Base-by-base conservation (phyloP, 2,113 vertebrate species). In the Saccopteryx bilineata region DNA sequence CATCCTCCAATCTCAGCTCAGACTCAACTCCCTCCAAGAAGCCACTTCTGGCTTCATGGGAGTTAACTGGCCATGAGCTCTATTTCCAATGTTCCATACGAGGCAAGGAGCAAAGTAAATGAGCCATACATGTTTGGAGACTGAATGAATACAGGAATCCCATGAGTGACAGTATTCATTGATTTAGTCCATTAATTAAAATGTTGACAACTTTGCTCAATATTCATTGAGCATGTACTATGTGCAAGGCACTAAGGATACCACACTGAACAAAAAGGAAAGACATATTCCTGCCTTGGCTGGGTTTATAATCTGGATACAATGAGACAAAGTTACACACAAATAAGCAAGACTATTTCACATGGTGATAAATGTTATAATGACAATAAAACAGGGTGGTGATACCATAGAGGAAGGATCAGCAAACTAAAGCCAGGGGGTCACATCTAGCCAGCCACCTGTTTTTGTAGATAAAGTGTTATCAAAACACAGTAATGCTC, bases 221-320 rank as follows among this genome's bases (percentile, higher is more conserved):
- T 33, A 24, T 48, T 21, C 23, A 17, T 0, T 0, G 39, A 65
- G 46, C 2, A 0, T 0, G 1, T 5, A 12, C 46, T 28, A 6
- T 1, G 2, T 31, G 48, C 39, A 1, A 60, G 31, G 63, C 1
- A 1, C 78, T 23, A 26, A 14, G 13, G 31, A 65, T 2, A 17
- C 18, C 12, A 39, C 39, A 26, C 13, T 5, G 1, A 28, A 75
- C 65, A 24, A 26, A 28, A 63, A 63, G 71, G n/a, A 58, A 50
- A 63, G 33, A 12, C 33, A 24, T 0, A 2, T 7, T 18, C 85
- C 85, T 50, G 65, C n/a, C 60, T 13, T 39, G 5, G 0, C 2
- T 7, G 26, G 3, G n/a, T 9, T 68, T 76, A 26, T 1, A 0
- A 24, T 69, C 61, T 50, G 66, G 14, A 63, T 2, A n/a, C 0